These are phyloP conservation scores for Leucozona laternaria DNA, from an alignment of 2,888 invertebrate genomes.

Conservation along the genomic window DNA sequence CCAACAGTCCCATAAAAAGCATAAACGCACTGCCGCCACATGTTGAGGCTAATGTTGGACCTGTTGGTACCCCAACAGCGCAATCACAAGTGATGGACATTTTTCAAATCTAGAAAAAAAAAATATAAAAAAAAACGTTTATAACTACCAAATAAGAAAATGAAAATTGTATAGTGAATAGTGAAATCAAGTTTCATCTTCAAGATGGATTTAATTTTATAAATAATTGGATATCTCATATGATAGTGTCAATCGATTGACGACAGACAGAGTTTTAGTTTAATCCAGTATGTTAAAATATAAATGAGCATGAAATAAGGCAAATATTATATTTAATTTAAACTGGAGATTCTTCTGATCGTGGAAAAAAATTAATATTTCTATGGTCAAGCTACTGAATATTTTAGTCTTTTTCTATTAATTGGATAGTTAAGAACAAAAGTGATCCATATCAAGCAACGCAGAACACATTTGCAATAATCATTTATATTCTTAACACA, in stretches of 20 bases:
- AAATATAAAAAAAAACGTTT: neutral
- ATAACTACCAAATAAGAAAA: slow-evolving; percentile 22
- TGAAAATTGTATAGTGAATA: neutral
- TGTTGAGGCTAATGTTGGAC: slow-evolving; percentile 93
- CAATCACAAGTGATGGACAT: slow-evolving; percentile 88
- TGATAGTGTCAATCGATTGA: neutral
- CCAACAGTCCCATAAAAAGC: slow-evolving; percentile 95
- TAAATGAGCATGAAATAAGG: no score
- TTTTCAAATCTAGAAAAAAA: slow-evolving; percentile 47
- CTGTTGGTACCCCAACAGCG: slow-evolving; percentile 89
- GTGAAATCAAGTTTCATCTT: slow-evolving; percentile 16
- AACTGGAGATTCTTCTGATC: no score
- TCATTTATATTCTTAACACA: no score
- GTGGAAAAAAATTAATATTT: no score
- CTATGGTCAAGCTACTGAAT: neutral
- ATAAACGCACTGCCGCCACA: slow-evolving; percentile 94
- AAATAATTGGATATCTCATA: slow-evolving; percentile 11
- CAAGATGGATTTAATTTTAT: neutral
- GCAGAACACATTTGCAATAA: no score
- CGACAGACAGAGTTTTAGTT: no score
- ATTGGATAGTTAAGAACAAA: no score
- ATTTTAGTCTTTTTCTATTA: neutral
- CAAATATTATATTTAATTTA: no score
- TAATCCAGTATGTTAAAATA: neutral
- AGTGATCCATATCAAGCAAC: no score